Evolutionary conservation across 2,888 invertebrate genomes (phyloP).

Genomic region (Euproctis similis): DNA sequence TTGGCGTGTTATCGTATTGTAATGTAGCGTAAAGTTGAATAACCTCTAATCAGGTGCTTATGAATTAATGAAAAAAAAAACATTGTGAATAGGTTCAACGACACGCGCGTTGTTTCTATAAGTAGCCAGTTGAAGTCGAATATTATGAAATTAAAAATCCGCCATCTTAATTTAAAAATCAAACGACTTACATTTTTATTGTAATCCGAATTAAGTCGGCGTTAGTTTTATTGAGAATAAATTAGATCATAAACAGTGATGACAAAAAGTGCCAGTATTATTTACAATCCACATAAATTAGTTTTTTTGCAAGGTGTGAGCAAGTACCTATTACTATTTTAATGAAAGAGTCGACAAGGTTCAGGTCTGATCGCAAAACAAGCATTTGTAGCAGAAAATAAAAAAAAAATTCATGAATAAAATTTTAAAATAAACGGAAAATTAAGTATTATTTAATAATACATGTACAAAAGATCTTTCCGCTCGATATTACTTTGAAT

Average conservation of each 20-base stretch:
- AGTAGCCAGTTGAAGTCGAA: not conserved
- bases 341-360: too few relatives aligned
- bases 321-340: too few relatives aligned
- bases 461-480: conserved; percentile 7
- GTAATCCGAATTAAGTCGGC: not conserved
- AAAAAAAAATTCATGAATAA: too few relatives aligned
- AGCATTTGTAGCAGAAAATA: too few relatives aligned
- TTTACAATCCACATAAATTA: too few relatives aligned
- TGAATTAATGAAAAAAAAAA: conserved; percentile 15
- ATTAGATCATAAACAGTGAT: too few relatives aligned
- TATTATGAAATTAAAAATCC: not conserved
- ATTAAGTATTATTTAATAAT: not conserved
- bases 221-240: too few relatives aligned
- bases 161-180: not conserved
- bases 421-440: too few relatives aligned
- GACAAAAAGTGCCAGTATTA: too few relatives aligned
- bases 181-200: not conserved
- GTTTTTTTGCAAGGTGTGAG: too few relatives aligned
- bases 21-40: conserved; percentile 17
- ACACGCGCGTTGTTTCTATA: conserved; percentile 12
- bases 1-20: too few relatives aligned
- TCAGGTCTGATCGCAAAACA: too few relatives aligned
- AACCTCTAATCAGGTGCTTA: conserved; percentile 13
- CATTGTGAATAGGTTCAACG: conserved; percentile 18
- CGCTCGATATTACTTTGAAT: conserved; percentile 19